phyloP scores from a whole-genome alignment of 2,888 invertebrate genomes.

The Athalia circularis region DNA sequence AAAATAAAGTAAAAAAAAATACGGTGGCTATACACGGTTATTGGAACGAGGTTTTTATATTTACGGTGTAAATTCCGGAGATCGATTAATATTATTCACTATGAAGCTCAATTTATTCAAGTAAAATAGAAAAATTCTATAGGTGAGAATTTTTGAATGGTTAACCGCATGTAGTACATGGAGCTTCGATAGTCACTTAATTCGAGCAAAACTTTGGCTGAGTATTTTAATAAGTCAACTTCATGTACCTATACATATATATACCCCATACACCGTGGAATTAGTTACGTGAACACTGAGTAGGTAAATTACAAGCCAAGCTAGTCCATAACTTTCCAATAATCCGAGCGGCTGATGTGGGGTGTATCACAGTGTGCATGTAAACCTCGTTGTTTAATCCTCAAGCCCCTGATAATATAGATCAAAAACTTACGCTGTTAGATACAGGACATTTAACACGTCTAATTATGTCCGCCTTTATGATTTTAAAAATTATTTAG shows the following conservation, averaged over 20 bases:
- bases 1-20: too few species aligned
- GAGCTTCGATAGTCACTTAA: conserved; percentile 62
- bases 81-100: too few species aligned
- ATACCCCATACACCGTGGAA: too few species aligned
- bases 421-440: conserved; percentile 20
- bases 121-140: conserved; percentile 50
- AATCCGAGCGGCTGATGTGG: conserved; percentile 52
- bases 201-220: conserved; percentile 65
- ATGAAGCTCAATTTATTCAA: too few species aligned
- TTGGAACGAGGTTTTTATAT: too few species aligned
- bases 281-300: conserved; percentile 67
- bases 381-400: conserved; percentile 55
- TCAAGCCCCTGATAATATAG: conserved; percentile 58
- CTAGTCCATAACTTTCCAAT: conserved; percentile 66
- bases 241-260: conserved; percentile 52
- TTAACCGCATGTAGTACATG: conserved; percentile 58
- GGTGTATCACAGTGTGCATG: conserved; percentile 50
- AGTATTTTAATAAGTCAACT: conserved; percentile 69
- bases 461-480: neutral
- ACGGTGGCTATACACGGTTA: too few species aligned
- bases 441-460: conserved; percentile 34
- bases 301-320: conserved; percentile 67
- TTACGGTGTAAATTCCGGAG: too few species aligned
- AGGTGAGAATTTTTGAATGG: conserved; percentile 57
- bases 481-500: too few species aligned